Evolutionary conservation across 2,113 vertebrate genomes (phyloP), one percentile per base, ranked within the genome.

Genomic region (Sisor rabdophorus): DNA sequence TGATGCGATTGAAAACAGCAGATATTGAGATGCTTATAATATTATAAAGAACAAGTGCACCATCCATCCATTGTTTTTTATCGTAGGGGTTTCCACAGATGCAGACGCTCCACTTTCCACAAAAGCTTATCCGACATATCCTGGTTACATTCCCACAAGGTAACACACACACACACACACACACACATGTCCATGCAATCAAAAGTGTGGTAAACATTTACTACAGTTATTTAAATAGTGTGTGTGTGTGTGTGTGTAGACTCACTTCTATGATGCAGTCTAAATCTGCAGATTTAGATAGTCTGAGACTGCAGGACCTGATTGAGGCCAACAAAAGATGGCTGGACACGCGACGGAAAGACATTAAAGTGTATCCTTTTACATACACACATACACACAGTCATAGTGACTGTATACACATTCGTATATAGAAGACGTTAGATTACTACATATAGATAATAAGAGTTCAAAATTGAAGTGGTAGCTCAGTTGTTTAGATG

Each of bases 361-460:
- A 96, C 84, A 84, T 86, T 65, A 93, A 84, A 83, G 77, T 85
- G 96, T 99, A 98, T 98, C 96, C 93, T 98, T 93, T 78, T 7
- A 77, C 5, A 2, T 2, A 44, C 2, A 9, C 47, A 16, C n/a
- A 10, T 44, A 26, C 22, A 48, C 71, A 61, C 54, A 15, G 26
- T n/a, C 19, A 13, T 11, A 63, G 4, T 12, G 17, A n/a, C 26
- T 3, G 15, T 19, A 15, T 1, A 26, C 55, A 30, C 56, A 56
- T 54, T 54, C 2, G 4, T 0, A 11, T 22, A 11, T 22, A 22
- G 8, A 55, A 22, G 0, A 22, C 32, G 24, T 58, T 58, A 58
- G 11, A 12, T 26, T 26, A 58, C 11, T 59, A 20, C 16, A 17
- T 8, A 71, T 71, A 61, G 55, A 63, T 26, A 24, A 26, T 26